Evolutionary conservation across 2,113 vertebrate species (phyloP).

Genomic region (Tychaedon coryphoeus): DNA sequence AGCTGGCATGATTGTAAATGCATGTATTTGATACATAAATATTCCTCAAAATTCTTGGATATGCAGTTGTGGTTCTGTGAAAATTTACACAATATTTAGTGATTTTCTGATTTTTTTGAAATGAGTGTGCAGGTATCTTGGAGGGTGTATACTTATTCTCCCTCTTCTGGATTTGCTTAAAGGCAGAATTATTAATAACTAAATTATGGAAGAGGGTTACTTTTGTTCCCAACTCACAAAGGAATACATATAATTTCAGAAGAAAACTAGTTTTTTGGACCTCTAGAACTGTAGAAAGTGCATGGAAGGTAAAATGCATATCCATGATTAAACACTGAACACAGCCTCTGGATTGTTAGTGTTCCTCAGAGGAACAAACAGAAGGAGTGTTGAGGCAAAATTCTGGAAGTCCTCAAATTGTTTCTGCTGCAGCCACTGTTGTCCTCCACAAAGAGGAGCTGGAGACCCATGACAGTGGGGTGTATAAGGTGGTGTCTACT

Average conservation of each 20-base stretch:
- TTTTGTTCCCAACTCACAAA: neutral
- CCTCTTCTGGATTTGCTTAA: neutral
- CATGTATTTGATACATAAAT: neutral
- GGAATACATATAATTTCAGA: neutral
- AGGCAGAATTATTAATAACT: neutral
- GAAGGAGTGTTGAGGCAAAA: neutral
- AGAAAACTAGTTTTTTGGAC: neutral
- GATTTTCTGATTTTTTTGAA: neutral
- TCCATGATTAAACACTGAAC: neutral
- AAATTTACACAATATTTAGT: neutral
- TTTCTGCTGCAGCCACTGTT: constrained; percentile 2
- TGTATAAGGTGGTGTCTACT: neutral
- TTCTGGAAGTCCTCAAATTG: neutral
- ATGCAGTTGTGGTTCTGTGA: neutral
- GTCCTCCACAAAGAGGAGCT: constrained; percentile 29
- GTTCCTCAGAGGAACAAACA: neutral
- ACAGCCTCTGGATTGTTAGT: neutral
- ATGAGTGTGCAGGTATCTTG: neutral
- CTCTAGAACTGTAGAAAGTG: neutral
- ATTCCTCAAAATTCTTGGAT: neutral
- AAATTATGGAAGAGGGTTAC: neutral
- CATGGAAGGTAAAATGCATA: neutral
- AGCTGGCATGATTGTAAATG: neutral
- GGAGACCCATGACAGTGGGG: neutral
- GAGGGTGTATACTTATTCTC: neutral